Percentiles rank a stretch among this genome's conserved stretches.
phyloP scores from a whole-genome alignment of 1,140 invertebrate genomes.

The Drosophila pectinifera region DNA sequence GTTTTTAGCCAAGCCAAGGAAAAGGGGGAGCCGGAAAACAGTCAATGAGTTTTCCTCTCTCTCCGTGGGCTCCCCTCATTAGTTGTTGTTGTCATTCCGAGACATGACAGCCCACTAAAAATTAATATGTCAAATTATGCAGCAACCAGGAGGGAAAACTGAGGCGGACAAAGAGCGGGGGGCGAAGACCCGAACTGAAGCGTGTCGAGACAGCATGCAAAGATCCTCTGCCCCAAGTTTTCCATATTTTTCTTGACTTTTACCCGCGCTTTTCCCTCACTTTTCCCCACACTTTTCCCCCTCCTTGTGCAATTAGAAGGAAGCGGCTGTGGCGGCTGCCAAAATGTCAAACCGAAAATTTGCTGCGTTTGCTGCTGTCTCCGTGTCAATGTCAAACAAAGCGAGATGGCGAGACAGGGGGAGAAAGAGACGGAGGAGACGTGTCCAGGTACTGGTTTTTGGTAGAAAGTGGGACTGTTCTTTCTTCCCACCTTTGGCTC shows the following conservation, averaged over 20 bases:
- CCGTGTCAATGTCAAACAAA: conserved; percentile 46
- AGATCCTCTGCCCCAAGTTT: conserved; percentile 11
- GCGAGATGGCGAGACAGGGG: background rate
- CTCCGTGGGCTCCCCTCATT: conserved; percentile 37
- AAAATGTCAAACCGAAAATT: conserved; percentile 80
- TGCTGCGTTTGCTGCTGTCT: conserved; percentile 60
- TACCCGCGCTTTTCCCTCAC: background rate
- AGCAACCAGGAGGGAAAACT: conserved; percentile 23
- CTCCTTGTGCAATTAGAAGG: conserved; percentile 66
- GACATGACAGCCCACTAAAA: conserved; percentile 59
- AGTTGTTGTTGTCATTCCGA: conserved; percentile 59
- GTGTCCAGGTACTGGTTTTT: conserved; percentile 40
- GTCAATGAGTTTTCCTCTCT: background rate
- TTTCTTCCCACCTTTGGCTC: background rate
- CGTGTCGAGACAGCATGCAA: conserved; percentile 58
- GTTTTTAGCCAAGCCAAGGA: background rate
- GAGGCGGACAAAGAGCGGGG: background rate
- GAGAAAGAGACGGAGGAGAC: conserved; percentile 3
- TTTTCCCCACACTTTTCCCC: background rate
- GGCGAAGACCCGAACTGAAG: conserved; percentile 42
- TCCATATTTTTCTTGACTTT: conserved; percentile 6
- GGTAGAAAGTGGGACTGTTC: conserved; percentile 47
- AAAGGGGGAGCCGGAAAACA: background rate
- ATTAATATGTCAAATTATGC: conserved; percentile 82
- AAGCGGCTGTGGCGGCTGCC: conserved; percentile 60